Conservation (phyloP, 1,140 invertebrate genomes). For the Oscheius sp. region DNA sequence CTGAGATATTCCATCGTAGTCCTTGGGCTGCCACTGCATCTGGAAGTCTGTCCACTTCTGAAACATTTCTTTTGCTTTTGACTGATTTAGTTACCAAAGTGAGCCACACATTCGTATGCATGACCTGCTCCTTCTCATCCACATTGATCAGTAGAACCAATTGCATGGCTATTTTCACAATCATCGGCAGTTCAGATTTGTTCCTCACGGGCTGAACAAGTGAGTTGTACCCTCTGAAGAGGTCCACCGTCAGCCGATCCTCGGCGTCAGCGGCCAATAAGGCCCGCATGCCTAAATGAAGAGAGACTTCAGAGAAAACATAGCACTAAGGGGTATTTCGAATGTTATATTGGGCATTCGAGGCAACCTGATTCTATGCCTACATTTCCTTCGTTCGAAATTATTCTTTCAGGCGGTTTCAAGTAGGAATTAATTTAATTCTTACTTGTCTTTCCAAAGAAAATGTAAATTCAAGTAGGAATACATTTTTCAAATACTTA, state of each 20-base stretch:
- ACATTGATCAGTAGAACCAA: conserved; percentile 38
- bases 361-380: no score
- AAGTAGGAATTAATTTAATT: no score
- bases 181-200: conserved; percentile 30
- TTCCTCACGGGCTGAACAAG: conserved; percentile 37
- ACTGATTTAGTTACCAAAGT: conserved; percentile 17
- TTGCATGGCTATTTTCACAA: conserved; percentile 37
- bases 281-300: no score
- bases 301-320: no score
- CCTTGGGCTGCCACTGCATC: conserved; percentile 91
- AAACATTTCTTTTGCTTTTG: not conserved
- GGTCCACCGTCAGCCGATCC: conserved; percentile 34
- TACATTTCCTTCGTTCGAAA: no score
- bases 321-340: no score
- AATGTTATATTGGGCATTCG: no score
- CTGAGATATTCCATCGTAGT: conserved; percentile 93
- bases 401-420: no score
- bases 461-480: no score
- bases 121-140: conserved; percentile 34
- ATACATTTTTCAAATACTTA: no score
- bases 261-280: conserved; percentile 20
- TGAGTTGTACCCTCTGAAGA: conserved; percentile 38
- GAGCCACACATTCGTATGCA: conserved; percentile 39
- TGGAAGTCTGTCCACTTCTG: conserved; percentile 94
- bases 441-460: no score